These are phyloP conservation scores for Remorina albescens DNA, from an alignment of 2,797 vertebrate species.

Conservation along the genomic window DNA sequence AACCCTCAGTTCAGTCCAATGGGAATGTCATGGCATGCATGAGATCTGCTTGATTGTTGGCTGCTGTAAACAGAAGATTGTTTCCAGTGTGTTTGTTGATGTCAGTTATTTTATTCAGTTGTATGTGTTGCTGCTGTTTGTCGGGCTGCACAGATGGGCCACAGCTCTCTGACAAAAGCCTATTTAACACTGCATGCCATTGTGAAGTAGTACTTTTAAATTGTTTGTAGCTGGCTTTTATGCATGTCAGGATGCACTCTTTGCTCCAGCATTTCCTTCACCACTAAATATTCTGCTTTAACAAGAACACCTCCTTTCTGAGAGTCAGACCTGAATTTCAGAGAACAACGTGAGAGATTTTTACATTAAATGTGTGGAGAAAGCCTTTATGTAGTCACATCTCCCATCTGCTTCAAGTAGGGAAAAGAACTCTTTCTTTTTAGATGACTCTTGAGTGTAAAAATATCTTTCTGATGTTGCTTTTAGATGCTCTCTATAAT, in stretches of 20 bases:
- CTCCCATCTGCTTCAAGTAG: not conserved
- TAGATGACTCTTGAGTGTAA: not conserved
- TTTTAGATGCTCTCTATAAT: slow-evolving; percentile 6
- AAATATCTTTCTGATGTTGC: not conserved
- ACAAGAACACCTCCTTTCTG: not conserved
- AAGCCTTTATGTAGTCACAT: slow-evolving; percentile 27
- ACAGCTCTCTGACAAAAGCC: slow-evolving; percentile 1
- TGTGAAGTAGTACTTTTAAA: not conserved
- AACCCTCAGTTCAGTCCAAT: slow-evolving; percentile 31
- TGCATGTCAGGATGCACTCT: slow-evolving; percentile 13
- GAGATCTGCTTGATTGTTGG: slow-evolving; percentile 39
- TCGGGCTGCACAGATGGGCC: not conserved
- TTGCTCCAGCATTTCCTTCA: slow-evolving; percentile 36
- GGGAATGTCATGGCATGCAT: slow-evolving; percentile 45
- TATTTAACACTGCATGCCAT: slow-evolving; percentile 28
- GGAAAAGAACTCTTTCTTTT: not conserved
- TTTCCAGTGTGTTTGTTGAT: slow-evolving; percentile 9
- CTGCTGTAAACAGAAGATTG: not conserved
- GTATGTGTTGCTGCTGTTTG: slow-evolving; percentile 5
- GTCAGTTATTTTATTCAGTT: not conserved
- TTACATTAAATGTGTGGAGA: slow-evolving; percentile 11
- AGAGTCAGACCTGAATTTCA: not conserved
- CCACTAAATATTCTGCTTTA: not conserved
- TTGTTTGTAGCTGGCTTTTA: slow-evolving; percentile 17
- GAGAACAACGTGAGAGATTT: no score